A percentile compares a stretch with the other conserved stretches of the same genome.
Evolutionary conservation across 35 echinoderm and acorn worm species (phyloP).

Genomic region (Heliocidaris tuberculata): DNA sequence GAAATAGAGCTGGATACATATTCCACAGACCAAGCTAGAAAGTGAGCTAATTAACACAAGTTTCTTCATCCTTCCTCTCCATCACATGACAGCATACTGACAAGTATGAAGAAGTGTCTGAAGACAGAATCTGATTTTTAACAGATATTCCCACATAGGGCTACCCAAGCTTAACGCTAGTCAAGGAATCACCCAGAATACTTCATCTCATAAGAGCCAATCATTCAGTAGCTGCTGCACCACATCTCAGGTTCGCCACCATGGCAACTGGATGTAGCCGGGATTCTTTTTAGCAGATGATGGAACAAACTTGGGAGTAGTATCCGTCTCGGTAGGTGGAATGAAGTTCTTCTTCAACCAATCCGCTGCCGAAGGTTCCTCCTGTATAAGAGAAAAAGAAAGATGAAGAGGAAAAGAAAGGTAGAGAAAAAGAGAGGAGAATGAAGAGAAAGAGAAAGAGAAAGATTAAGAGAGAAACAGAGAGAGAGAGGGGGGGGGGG

Average conservation of each 20-base stretch:
- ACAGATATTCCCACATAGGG: background rate
- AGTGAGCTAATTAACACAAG: background rate
- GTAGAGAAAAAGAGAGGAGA: background rate
- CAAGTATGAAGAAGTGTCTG: too few species aligned
- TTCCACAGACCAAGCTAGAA: too few species aligned
- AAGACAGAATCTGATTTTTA: too few species aligned
- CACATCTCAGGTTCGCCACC: background rate
- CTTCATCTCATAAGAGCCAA: background rate
- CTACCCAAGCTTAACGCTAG: too few species aligned
- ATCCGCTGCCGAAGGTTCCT: background rate
- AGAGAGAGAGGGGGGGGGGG: background rate
- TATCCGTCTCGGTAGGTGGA: background rate
- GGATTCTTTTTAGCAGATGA: background rate
- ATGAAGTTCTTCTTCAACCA: background rate
- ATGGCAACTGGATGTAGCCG: background rate
- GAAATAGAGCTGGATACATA: too few species aligned
- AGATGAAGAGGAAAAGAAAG: background rate
- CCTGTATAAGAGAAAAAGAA: background rate
- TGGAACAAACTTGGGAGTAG: background rate
- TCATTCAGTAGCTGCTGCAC: background rate
- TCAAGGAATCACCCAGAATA: background rate
- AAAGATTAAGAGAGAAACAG: background rate
- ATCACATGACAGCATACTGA: background rate
- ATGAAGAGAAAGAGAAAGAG: background rate
- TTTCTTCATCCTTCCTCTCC: background rate